These are phyloP conservation scores for Habroteleia sp. DNA, from an alignment of 2,888 invertebrate genomes.

Conservation along the genomic window DNA sequence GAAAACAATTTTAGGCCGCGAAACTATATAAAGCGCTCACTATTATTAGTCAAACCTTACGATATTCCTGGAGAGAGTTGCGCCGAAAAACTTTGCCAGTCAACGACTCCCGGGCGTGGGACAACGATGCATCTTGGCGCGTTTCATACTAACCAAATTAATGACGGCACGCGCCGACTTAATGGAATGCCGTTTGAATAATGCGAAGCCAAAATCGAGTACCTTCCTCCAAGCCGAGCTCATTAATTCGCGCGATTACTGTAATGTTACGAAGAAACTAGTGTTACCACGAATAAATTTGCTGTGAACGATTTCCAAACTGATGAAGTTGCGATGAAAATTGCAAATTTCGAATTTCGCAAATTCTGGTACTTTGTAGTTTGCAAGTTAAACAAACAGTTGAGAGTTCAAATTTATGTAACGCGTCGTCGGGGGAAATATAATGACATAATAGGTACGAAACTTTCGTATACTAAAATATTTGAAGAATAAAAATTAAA, in stretches of 20 bases:
- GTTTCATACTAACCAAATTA: constrained; percentile 38
- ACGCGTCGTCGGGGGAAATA: too few relatives aligned
- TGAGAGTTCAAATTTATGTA: background rate
- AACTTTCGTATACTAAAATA: too few relatives aligned
- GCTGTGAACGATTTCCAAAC: constrained; percentile 5
- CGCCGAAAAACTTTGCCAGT: constrained; percentile 32
- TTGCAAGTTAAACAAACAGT: background rate
- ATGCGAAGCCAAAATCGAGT: constrained; percentile 18
- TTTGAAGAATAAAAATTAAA: background rate
- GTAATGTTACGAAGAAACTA: background rate
- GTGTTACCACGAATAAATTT: constrained; percentile 7
- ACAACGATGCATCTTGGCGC: constrained; percentile 4
- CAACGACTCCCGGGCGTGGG: constrained; percentile 38
- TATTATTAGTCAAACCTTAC: constrained; percentile 42
- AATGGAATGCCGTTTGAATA: constrained; percentile 29
- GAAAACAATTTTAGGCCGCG: constrained; percentile 11
- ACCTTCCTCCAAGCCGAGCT: background rate
- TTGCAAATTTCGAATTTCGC: constrained; percentile 7
- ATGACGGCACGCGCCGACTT: constrained; percentile 36
- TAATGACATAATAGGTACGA: too few relatives aligned
- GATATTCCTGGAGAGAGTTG: constrained; percentile 36
- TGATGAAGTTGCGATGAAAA: constrained; percentile 1
- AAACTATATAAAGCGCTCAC: constrained; percentile 49
- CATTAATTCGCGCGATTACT: constrained; percentile 15
- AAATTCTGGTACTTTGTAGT: background rate